Base-by-base conservation (phyloP, 2,797 vertebrate species). In the Chloroceryle amazona region DNA sequence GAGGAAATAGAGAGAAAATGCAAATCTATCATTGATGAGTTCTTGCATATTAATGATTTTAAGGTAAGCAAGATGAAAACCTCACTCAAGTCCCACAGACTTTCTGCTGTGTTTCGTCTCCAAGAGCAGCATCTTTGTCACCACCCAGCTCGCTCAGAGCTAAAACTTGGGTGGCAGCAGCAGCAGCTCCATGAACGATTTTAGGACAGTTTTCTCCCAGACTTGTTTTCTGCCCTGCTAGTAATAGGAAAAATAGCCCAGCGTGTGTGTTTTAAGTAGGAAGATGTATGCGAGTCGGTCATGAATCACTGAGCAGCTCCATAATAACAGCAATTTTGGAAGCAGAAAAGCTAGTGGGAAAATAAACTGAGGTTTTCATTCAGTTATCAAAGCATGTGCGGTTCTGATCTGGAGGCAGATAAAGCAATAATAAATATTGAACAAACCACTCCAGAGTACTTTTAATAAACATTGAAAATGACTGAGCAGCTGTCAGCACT, bases 11-110 rank as follows among this genome's bases (percentile, higher is more conserved):
- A 99, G 97, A 99, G 99, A 93, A 99, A 99, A 94, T 99, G 98
- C 76, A 99, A 98, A 97, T 98, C 99, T 86, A 99, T 99, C 95
- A 99, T 99, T 85, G 99, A 99, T 70, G 99, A 99, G 97, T 99
- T 99, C 97, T 98, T 99, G 93, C 99, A 99, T 98, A 99, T 99
- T 97, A 99, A 99, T 29, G 99, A 99, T 98, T 99, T 98, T 96
- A 99, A 99, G 99, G 99, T 99, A 96, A 97, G 95, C 28, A 13
- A 31, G 29, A 71, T 42, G 10, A 58, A 58, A 87, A 42, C 15
- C 42, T 42, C 8, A 35, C 18, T 55, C 70, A 33, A 15, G 23
- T 23, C 23, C 71, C 54, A 26, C 41, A 55, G 52, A 20, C 18
- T 46, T 21, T 46, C n/a, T 58, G 54, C n/a, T 35, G 13, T 18